Evolutionary conservation across 2,888 invertebrate species (phyloP).

Genomic region (Smittia sp.): DNA sequence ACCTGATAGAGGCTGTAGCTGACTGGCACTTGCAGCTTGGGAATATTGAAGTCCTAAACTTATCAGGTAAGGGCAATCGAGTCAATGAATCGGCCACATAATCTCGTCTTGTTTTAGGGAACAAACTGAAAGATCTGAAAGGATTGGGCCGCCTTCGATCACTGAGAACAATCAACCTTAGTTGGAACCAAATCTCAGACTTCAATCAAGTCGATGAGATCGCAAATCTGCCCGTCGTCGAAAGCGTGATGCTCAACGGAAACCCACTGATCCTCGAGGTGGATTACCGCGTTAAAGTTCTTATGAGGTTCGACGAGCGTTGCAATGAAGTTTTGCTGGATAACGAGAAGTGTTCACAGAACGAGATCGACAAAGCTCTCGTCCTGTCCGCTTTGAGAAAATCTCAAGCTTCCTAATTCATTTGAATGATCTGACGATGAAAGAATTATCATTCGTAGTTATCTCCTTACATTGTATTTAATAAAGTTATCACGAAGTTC

Average conservation of each 20-base stretch:
- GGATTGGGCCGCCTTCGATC: conserved; percentile 83
- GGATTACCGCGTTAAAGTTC: conserved; percentile 86
- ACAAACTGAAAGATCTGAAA: conserved; percentile 68
- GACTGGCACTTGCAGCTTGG: conserved; percentile 83
- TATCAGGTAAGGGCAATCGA: conserved; percentile 68
- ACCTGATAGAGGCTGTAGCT: conserved; percentile 68
- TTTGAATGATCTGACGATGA: background rate
- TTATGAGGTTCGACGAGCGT: conserved; percentile 81
- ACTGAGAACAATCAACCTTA: conserved; percentile 78
- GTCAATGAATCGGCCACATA: too few species aligned
- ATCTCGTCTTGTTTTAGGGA: too few species aligned
- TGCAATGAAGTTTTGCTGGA: conserved; percentile 83
- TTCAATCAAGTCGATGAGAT: conserved; percentile 79
- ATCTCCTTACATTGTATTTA: background rate
- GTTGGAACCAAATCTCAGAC: conserved; percentile 77
- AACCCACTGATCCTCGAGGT: conserved; percentile 46
- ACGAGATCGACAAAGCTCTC: conserved; percentile 88
- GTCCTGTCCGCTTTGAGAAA: conserved; percentile 80
- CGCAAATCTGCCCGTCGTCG: conserved; percentile 79
- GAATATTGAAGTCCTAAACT: conserved; percentile 78
- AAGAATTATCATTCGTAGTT: background rate
- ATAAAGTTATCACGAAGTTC: background rate
- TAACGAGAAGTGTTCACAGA: conserved; percentile 79
- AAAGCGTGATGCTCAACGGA: conserved; percentile 52
- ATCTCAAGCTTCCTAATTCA: conserved; percentile 45